A percentile compares a stretch with the other conserved stretches of the same genome.
phyloP scores from a whole-genome alignment of 2,888 invertebrate genomes.

The Hyposoter didymator region DNA sequence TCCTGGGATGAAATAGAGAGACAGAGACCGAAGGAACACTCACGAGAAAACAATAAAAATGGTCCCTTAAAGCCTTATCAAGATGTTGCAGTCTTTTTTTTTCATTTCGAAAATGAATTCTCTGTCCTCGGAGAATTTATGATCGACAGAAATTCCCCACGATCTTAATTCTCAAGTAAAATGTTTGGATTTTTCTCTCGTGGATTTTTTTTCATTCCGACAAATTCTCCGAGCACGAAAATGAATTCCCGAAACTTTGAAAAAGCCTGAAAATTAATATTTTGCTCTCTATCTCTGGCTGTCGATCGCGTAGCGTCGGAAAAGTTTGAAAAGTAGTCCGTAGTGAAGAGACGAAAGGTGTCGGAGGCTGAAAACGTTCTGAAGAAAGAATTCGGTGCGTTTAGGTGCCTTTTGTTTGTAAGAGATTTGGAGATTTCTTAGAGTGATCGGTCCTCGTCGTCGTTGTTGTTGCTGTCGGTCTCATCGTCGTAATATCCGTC shows the following conservation, averaged over 20 bases:
- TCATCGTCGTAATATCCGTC: constrained; percentile 40
- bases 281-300: not conserved
- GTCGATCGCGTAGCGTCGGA: not conserved
- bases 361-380: not conserved
- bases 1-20: not conserved
- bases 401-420: constrained; percentile 19
- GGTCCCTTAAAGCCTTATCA: not conserved
- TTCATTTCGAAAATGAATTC: not conserved
- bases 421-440: constrained; percentile 38
- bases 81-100: not conserved
- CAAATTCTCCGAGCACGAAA: not conserved
- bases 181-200: not conserved
- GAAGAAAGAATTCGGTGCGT: not conserved
- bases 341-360: constrained; percentile 20
- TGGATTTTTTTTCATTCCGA: not conserved
- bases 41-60: not conserved
- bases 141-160: not conserved
- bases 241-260: not conserved
- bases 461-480: constrained; percentile 45
- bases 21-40: not conserved
- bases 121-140: not conserved
- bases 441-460: constrained; percentile 49
- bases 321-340: constrained; percentile 19
- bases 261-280: not conserved
- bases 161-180: not conserved